Percentiles rank a stretch among this genome's conserved stretches.
phyloP scores from a whole-genome alignment of 64 coral and sea anemone species.

The Acropora yongei region DNA sequence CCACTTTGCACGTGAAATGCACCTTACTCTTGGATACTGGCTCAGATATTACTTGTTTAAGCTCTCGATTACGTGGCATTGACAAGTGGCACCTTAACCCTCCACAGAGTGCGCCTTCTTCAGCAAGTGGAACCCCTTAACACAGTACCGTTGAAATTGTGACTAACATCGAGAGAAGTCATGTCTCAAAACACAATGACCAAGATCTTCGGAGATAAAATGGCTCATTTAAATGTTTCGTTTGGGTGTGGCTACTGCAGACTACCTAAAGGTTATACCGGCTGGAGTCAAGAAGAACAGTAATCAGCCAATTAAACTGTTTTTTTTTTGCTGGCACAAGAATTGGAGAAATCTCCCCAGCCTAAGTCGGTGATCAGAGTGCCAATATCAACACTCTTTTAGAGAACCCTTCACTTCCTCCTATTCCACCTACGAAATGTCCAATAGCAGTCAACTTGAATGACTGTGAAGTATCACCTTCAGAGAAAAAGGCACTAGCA shows the following conservation, averaged over 20 bases:
- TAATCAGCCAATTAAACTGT: conserved; percentile 41
- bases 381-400: neutral
- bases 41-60: conserved; percentile 56
- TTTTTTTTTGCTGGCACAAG: conserved; percentile 21
- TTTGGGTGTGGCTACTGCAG: conserved; percentile 17
- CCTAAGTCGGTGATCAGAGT: conserved; percentile 26
- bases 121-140: neutral
- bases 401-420: neutral
- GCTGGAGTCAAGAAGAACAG: conserved; percentile 57
- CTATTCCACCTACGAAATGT: neutral
- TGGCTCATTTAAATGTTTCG: conserved; percentile 41
- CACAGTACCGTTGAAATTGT: no score
- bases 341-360: conserved; percentile 42
- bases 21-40: conserved; percentile 56
- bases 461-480: neutral
- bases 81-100: conserved; percentile 19
- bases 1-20: conserved; percentile 54
- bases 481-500: conserved; percentile 41
- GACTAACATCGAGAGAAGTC: neutral
- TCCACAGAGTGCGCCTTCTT: neutral
- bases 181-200: neutral
- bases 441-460: conserved; percentile 34
- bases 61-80: conserved; percentile 33
- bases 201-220: conserved; percentile 15
- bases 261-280: conserved; percentile 23